Conservation (phyloP, 2,113 vertebrate genomes). For the Stomatorhinus ivindoensis region DNA sequence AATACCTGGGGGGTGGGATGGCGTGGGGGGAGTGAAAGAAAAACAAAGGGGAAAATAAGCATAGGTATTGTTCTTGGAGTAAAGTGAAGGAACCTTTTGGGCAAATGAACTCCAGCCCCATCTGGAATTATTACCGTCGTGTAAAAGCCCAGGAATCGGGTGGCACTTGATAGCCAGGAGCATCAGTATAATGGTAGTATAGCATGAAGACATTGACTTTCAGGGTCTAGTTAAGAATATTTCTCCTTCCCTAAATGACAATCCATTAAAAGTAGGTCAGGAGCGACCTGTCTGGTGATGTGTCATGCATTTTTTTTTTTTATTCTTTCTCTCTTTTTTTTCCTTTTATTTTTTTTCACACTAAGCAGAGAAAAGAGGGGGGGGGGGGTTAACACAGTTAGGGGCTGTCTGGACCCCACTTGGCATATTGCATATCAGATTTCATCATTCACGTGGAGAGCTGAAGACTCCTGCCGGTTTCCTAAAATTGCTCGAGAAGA, state of each 20-base stretch:
- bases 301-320: slow-evolving; percentile 53
- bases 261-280: slow-evolving; percentile 66
- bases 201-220: slow-evolving; percentile 77
- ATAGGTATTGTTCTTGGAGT: not conserved
- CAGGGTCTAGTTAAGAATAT: slow-evolving; percentile 68
- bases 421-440: not conserved
- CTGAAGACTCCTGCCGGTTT: not conserved
- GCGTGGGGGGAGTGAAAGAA: not conserved
- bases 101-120: slow-evolving; percentile 20
- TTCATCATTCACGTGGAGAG: not conserved
- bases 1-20: not conserved
- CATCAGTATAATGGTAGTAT: slow-evolving; percentile 73
- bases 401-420: not conserved
- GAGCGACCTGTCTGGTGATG: slow-evolving; percentile 64
- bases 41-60: not conserved
- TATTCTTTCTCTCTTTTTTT: not conserved
- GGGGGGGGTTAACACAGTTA: not conserved
- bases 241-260: slow-evolving; percentile 74
- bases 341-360: not conserved
- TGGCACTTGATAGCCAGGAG: slow-evolving; percentile 71
- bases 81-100: not conserved
- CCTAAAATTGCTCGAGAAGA: not conserved
- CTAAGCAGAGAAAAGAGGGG: not conserved
- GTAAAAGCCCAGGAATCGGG: slow-evolving; percentile 62
- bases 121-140: slow-evolving; percentile 62